phyloP scores from a whole-genome alignment of 2,888 invertebrate genomes.

The Diachrysia chrysitis region DNA sequence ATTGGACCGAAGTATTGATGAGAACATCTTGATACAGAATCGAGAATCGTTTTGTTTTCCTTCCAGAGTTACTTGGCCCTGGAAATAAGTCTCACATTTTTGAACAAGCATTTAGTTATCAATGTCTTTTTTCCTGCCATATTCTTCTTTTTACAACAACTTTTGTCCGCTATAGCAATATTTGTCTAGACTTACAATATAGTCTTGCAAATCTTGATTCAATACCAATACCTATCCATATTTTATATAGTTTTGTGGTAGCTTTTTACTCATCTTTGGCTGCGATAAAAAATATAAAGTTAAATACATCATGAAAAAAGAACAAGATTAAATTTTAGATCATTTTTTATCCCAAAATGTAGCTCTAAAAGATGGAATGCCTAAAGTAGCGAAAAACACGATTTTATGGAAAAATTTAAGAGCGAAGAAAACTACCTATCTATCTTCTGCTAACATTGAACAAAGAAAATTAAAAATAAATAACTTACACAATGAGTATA shows the following conservation, averaged over 20 bases:
- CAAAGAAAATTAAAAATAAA: conserved; percentile 25
- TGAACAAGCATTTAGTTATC: no score
- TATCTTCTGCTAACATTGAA: conserved; percentile 3
- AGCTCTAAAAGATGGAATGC: conserved; percentile 29
- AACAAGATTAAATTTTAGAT: conserved; percentile 3
- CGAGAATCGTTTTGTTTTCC: not conserved
- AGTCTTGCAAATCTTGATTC: no score
- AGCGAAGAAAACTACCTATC: not conserved
- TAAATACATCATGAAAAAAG: not conserved
- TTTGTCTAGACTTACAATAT: no score
- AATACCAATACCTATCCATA: no score
- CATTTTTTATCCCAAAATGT: not conserved
- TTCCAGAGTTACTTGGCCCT: not conserved
- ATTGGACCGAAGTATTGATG: not conserved
- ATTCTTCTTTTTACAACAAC: no score
- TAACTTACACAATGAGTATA: conserved; percentile 35
- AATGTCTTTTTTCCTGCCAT: no score
- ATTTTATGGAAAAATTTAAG: conserved; percentile 5
- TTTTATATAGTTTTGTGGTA: not conserved
- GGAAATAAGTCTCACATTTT: not conserved
- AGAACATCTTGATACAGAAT: not conserved
- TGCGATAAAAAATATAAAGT: not conserved
- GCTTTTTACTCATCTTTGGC: not conserved
- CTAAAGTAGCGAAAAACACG: conserved; percentile 18
- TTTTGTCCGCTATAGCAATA: no score